Evolutionary conservation across 1,140 invertebrate species (phyloP).

Genomic region (Aradophagus sp.): DNA sequence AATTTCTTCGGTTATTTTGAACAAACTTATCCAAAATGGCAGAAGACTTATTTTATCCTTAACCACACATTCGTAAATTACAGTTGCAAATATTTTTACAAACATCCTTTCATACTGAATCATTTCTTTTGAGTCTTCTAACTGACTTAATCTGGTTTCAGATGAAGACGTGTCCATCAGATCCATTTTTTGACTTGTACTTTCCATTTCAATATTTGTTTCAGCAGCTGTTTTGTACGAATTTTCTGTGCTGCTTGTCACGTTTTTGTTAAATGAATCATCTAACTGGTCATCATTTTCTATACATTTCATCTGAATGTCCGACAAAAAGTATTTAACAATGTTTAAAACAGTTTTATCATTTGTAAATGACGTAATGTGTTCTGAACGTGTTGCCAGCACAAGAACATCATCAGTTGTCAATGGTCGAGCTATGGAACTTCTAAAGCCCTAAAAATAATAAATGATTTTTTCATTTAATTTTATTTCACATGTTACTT

Average conservation of each 20-base stretch:
- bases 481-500: no score
- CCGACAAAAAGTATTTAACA: slow-evolving; percentile 67
- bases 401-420: slow-evolving; percentile 85
- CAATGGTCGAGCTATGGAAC: slow-evolving; percentile 87
- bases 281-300: slow-evolving; percentile 13
- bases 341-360: slow-evolving; percentile 80
- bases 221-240: slow-evolving; percentile 48
- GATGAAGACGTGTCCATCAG: slow-evolving; percentile 53
- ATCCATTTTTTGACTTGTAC: slow-evolving; percentile 63
- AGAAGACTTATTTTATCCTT: slow-evolving; percentile 89
- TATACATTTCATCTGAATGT: slow-evolving; percentile 8
- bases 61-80: slow-evolving; percentile 90
- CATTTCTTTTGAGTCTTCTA: slow-evolving; percentile 62
- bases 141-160: slow-evolving; percentile 19
- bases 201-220: slow-evolving; percentile 38
- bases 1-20: slow-evolving; percentile 78
- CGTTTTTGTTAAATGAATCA: slow-evolving; percentile 26
- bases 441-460: slow-evolving; percentile 80
- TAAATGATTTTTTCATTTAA: slow-evolving; percentile 8
- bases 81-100: slow-evolving; percentile 81
- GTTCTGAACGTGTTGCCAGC: slow-evolving; percentile 78
- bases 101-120: slow-evolving; percentile 77
- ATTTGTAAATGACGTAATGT: slow-evolving; percentile 81
- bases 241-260: slow-evolving; percentile 24
- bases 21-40: slow-evolving; percentile 82